phyloP scores from a whole-genome alignment of 2,113 vertebrate species.

The Tetraodon nigroviridis region DNA sequence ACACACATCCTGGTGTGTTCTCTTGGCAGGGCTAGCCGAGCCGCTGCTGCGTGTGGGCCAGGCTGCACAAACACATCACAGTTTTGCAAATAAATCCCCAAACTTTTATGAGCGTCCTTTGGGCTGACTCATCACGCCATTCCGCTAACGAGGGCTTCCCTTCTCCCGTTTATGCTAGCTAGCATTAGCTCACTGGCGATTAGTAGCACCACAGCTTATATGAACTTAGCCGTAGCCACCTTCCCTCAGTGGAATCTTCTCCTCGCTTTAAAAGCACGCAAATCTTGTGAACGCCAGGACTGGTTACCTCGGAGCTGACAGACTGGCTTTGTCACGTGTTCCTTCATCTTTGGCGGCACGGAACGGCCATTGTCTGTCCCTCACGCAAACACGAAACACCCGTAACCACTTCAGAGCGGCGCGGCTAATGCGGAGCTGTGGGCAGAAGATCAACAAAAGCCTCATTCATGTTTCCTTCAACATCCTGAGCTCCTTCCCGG shows the following conservation, averaged over 20 bases:
- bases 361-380: conserved; percentile 18
- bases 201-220: no score
- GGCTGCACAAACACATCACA: conserved; percentile 43
- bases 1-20: conserved; percentile 50
- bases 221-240: no score
- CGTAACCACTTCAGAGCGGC: conserved; percentile 9
- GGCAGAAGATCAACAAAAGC: conserved; percentile 20
- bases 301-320: no score
- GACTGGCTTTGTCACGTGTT: no score
- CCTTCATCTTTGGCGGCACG: conserved; percentile 2
- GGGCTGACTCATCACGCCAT: conserved; percentile 56
- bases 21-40: conserved; percentile 42
- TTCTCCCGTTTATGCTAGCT: conserved; percentile 13
- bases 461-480: no score
- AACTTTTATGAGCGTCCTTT: conserved; percentile 41
- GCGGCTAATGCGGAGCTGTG: conserved; percentile 9
- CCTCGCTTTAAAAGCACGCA: no score
- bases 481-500: no score
- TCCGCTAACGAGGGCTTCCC: conserved; percentile 61
- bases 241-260: background rate
- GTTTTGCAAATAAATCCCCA: conserved; percentile 35
- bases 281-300: no score
- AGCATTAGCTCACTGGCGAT: no score
- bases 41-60: conserved; percentile 55
- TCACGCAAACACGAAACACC: conserved; percentile 14